These are phyloP conservation scores for Steinernema scapterisci DNA, from an alignment of 2,888 invertebrate genomes.

Conservation along the genomic window DNA sequence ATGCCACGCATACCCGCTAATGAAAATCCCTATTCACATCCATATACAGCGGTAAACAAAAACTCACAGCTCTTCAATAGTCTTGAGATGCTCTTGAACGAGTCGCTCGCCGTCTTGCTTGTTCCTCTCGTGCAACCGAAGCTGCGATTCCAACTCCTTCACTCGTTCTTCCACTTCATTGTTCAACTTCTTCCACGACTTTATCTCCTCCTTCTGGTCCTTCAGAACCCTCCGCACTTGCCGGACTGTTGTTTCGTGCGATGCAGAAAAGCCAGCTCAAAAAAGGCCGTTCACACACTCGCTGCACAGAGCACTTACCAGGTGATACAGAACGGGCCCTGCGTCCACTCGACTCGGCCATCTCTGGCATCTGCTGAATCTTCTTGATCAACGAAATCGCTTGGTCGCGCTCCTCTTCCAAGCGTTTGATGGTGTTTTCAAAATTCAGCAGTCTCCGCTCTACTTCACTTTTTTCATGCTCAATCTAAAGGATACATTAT, in stretches of 20 bases:
- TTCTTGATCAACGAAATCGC: not conserved
- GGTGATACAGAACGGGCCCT: slow-evolving; percentile 11
- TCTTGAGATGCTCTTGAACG: slow-evolving; percentile 10
- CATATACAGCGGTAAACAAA: too few relatives aligned
- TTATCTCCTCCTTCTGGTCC: slow-evolving; percentile 41
- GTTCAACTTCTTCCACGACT: slow-evolving; percentile 48
- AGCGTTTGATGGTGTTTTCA: not conserved
- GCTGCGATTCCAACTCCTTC: slow-evolving; percentile 40
- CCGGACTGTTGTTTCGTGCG: not conserved
- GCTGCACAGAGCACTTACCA: not conserved
- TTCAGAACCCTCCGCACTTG: slow-evolving; percentile 6
- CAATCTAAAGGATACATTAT: not conserved
- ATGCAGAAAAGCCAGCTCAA: not conserved
- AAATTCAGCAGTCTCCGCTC: slow-evolving; percentile 18
- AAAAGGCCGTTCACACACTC: not conserved
- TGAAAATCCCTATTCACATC: too few relatives aligned
- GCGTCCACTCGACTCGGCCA: not conserved
- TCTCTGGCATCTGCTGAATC: slow-evolving; percentile 15
- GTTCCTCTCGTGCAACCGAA: slow-evolving; percentile 35
- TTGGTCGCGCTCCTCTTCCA: slow-evolving; percentile 6
- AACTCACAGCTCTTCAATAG: slow-evolving; percentile 8
- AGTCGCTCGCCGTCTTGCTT: slow-evolving; percentile 38
- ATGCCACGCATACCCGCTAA: too few relatives aligned
- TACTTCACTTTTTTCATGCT: slow-evolving; percentile 35
- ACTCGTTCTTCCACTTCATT: slow-evolving; percentile 52